A percentile compares a stretch with the other conserved stretches of the same genome.
Evolutionary conservation across 2,797 vertebrate species (phyloP).

Genomic region (Spheniscus humboldti): DNA sequence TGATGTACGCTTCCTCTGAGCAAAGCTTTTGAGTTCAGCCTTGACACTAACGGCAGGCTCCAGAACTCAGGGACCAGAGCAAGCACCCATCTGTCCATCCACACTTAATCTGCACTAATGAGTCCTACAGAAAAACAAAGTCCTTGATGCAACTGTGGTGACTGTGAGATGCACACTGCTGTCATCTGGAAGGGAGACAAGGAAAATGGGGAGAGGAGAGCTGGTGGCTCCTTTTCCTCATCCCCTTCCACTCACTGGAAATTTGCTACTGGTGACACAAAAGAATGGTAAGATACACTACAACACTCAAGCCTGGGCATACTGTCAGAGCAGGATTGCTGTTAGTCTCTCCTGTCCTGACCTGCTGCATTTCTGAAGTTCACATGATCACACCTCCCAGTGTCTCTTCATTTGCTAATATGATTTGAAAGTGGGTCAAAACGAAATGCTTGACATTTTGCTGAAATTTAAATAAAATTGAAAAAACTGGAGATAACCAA

Average conservation of each 20-base stretch:
- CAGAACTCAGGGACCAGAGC: not conserved
- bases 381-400: not conserved
- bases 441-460: not conserved
- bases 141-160: not conserved
- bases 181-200: not conserved
- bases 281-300: not conserved
- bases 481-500: not conserved
- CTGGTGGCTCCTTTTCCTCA: not conserved
- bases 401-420: not conserved
- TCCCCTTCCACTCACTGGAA: not conserved
- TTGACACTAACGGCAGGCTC: not conserved
- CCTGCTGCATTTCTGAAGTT: not conserved
- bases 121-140: not conserved
- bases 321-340: not conserved
- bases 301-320: not conserved
- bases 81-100: not conserved
- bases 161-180: not conserved
- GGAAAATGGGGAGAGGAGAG: accelerated
- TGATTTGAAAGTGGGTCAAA: not conserved
- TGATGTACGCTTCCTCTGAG: not conserved
- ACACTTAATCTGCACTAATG: not conserved
- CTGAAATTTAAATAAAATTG: not conserved
- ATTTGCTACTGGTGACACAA: not conserved
- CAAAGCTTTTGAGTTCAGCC: not conserved
- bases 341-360: not conserved